Conservation (phyloP, 2,797 vertebrate genomes). For the Amblyraja radiata region DNA sequence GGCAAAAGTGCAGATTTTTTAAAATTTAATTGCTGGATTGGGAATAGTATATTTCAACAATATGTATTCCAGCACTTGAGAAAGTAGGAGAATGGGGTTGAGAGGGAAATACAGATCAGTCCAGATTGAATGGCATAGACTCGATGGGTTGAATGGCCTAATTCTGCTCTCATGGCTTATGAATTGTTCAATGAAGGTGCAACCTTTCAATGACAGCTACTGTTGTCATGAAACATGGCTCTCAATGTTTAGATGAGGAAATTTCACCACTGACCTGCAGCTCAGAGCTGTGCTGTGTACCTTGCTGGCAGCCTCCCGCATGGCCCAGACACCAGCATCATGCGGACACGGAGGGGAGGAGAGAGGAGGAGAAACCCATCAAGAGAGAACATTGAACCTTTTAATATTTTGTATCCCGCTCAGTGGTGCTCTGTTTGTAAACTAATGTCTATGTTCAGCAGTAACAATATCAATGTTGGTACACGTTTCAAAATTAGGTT, state of each 20-base stretch:
- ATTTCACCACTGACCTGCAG: neutral
- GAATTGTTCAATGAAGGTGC: neutral
- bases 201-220: neutral
- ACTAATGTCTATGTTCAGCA: conserved; percentile 32
- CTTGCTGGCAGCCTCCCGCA: neutral
- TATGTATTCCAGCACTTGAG: no score
- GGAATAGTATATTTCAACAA: no score
- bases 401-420: neutral
- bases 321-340: neutral
- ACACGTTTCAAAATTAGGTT: conserved; percentile 48
- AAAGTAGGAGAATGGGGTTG: no score
- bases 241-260: neutral
- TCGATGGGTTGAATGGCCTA: no score
- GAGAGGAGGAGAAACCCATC: neutral
- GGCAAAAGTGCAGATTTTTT: no score
- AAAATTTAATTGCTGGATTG: no score
- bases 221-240: no score
- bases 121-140: no score
- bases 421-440: neutral
- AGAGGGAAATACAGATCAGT: no score
- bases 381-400: neutral
- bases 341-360: no score
- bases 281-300: neutral
- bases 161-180: no score
- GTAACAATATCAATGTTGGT: neutral